Percentiles rank a stretch among this genome's conserved stretches.
Conservation (phyloP, 2,888 invertebrate species). For the Cantharis rufa region DNA sequence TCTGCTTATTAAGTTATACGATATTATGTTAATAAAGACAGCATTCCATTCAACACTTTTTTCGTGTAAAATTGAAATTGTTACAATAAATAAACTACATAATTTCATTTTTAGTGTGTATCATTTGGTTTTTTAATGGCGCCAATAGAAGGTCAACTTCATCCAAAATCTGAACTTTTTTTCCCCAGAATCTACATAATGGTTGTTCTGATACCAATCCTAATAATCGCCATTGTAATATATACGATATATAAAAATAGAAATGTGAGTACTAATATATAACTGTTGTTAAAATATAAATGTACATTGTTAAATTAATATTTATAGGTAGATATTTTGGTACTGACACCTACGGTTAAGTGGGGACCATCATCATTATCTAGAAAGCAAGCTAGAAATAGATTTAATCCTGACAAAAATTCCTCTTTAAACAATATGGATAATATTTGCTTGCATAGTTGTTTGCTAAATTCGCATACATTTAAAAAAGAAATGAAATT, state of each 20-base stretch:
- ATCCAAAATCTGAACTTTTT: no score
- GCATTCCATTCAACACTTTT: no score
- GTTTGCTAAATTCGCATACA: not conserved
- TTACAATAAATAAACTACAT: no score
- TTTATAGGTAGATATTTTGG: not conserved
- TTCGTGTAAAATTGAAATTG: no score
- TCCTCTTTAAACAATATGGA: not conserved
- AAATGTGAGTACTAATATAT: not conserved
- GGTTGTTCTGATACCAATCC: not conserved
- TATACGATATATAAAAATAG: not conserved
- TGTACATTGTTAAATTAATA: not conserved
- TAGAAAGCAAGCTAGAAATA: not conserved
- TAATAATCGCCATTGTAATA: not conserved
- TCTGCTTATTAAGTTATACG: no score
- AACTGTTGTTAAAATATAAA: not conserved
- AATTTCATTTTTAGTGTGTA: not conserved
- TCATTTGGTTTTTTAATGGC: not conserved
- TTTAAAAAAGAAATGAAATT: not conserved
- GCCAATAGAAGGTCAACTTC: not conserved
- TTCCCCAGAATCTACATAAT: not conserved
- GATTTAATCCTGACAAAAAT: not conserved
- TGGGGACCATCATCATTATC: not conserved
- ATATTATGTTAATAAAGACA: no score
- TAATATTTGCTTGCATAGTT: not conserved
- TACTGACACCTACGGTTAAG: not conserved